Percentiles rank a stretch among this genome's conserved stretches.
Evolutionary conservation across 2,888 invertebrate genomes (phyloP).

Genomic region (Hyppa rectilinea): DNA sequence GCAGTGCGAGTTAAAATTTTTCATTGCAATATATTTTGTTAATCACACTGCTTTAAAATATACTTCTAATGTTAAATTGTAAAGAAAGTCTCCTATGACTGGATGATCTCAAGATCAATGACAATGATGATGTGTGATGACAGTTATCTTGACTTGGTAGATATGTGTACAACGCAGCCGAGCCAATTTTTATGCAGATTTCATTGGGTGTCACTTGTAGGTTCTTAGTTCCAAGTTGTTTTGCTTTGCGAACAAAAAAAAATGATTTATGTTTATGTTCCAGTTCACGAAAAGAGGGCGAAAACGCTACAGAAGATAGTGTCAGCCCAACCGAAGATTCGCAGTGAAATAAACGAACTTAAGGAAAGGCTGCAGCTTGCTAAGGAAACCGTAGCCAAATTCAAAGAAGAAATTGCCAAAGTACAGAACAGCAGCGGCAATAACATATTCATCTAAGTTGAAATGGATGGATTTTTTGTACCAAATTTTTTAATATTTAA

Average conservation of each 20-base stretch:
- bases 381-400: slow-evolving; percentile 95
- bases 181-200: background rate
- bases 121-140: background rate
- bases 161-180: background rate
- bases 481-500: background rate
- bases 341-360: slow-evolving; percentile 95
- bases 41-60: background rate
- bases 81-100: background rate
- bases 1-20: slow-evolving; percentile 6
- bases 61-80: background rate
- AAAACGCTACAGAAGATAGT: slow-evolving; percentile 94
- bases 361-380: slow-evolving; percentile 96
- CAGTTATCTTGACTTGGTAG: background rate
- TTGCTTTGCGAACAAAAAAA: slow-evolving; percentile 10
- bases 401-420: slow-evolving; percentile 93
- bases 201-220: background rate
- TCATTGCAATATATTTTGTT: background rate
- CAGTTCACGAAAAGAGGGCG: slow-evolving; percentile 97
- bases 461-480: background rate
- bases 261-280: slow-evolving; percentile 68
- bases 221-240: too few species aligned
- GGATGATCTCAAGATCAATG: too few species aligned
- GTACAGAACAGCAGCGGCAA: slow-evolving; percentile 76
- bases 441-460: slow-evolving; percentile 61
- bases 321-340: slow-evolving; percentile 95